Percentiles rank a stretch among this genome's conserved stretches.
Evolutionary conservation across 2,888 invertebrate genomes (phyloP).

Genomic region (Drosophila paranaensis): DNA sequence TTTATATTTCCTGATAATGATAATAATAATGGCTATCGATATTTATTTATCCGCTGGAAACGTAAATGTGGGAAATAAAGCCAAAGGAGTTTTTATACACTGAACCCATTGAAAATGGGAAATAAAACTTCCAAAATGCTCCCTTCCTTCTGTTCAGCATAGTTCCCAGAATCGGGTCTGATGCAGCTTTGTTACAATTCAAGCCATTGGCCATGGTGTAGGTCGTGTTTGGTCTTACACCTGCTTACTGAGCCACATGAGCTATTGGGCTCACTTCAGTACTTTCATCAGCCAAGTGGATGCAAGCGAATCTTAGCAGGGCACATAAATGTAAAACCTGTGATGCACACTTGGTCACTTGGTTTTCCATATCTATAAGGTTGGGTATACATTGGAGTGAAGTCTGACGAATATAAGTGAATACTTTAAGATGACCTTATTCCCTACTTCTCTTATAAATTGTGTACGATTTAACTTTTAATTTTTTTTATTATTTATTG

Average conservation of each 20-base stretch:
- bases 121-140: too few relatives aligned
- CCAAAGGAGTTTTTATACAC: too few relatives aligned
- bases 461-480: too few relatives aligned
- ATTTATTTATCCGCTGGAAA: background rate
- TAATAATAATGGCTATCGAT: background rate
- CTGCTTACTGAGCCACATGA: background rate
- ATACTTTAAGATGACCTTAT: background rate
- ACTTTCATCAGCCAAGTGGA: constrained; percentile 1
- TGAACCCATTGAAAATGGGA: too few relatives aligned
- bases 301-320: background rate
- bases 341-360: constrained; percentile 10
- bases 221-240: background rate
- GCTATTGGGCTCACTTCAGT: background rate
- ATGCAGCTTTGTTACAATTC: background rate
- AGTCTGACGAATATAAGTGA: too few relatives aligned
- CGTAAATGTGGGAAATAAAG: background rate
- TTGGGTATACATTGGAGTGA: background rate
- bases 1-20: background rate
- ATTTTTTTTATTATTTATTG: background rate
- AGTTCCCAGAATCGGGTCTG: background rate
- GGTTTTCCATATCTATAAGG: constrained; percentile 1
- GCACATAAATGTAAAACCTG: background rate
- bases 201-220: background rate
- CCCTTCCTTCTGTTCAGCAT: too few relatives aligned
- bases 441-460: too few relatives aligned